These are phyloP conservation scores for Bursaphelenchus okinawaensis DNA, from an alignment of 2,888 invertebrate species.

Conservation along the genomic window DNA sequence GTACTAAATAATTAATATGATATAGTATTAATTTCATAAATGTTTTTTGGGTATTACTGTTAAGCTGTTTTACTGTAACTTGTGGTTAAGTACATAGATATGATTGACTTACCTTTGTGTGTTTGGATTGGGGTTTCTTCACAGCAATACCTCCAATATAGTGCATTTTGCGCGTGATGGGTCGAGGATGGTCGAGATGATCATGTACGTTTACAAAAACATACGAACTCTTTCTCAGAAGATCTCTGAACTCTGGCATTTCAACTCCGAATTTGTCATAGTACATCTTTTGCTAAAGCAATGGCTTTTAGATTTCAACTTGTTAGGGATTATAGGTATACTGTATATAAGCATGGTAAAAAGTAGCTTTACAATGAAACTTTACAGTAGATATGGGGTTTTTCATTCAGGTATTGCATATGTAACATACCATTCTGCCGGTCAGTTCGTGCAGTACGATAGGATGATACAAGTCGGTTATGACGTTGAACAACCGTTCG, in stretches of 20 bases:
- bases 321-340: no score
- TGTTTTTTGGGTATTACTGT: no score
- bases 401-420: no score
- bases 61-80: no score
- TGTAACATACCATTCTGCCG: not conserved
- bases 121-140: not conserved
- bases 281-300: not conserved
- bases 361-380: no score
- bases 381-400: no score
- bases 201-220: conserved; percentile 14
- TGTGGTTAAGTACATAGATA: no score
- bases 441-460: not conserved
- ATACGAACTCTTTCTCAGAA: conserved; percentile 9
- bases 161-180: conserved; percentile 11
- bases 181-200: conserved; percentile 12
- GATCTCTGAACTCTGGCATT: conserved; percentile 2
- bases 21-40: no score
- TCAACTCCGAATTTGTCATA: not conserved
- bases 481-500: conserved; percentile 8
- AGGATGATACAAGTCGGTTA: conserved; percentile 13
- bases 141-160: conserved; percentile 13
- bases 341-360: no score
- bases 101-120: not conserved
- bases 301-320: not conserved
- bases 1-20: no score